phyloP scores from a whole-genome alignment of 2,113 vertebrate genomes.

The Melanostigma gelatinosum region DNA sequence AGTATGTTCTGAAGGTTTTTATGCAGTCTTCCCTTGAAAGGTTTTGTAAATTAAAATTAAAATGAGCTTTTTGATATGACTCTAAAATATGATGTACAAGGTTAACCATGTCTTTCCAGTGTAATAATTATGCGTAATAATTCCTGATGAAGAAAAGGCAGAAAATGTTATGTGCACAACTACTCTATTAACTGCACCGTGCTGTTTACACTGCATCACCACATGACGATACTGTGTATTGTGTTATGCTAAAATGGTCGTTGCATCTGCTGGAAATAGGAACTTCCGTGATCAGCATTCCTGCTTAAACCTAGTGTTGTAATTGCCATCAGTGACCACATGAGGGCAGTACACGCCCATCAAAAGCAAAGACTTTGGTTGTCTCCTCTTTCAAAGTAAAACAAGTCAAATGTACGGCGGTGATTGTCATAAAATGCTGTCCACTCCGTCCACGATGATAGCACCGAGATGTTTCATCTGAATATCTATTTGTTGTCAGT shows the following conservation, averaged over 20 bases:
- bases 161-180: neutral
- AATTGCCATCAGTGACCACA: neutral
- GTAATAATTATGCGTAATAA: neutral
- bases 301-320: neutral
- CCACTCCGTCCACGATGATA: neutral
- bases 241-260: neutral
- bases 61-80: neutral
- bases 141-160: neutral
- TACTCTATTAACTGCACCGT: neutral
- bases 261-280: neutral
- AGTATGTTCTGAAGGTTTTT: no score
- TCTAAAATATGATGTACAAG: neutral
- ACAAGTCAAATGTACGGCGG: neutral
- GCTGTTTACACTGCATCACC: neutral
- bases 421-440: neutral
- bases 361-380: neutral
- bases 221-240: neutral
- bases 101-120: no score
- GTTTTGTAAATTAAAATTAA: no score
- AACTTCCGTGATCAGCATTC: neutral
- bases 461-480: neutral
- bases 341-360: constrained; percentile 20
- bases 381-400: neutral
- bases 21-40: no score
- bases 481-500: neutral